These are phyloP conservation scores for Rhynchomys soricoides DNA, from an alignment of 2,113 vertebrate species.

Conservation along the genomic window DNA sequence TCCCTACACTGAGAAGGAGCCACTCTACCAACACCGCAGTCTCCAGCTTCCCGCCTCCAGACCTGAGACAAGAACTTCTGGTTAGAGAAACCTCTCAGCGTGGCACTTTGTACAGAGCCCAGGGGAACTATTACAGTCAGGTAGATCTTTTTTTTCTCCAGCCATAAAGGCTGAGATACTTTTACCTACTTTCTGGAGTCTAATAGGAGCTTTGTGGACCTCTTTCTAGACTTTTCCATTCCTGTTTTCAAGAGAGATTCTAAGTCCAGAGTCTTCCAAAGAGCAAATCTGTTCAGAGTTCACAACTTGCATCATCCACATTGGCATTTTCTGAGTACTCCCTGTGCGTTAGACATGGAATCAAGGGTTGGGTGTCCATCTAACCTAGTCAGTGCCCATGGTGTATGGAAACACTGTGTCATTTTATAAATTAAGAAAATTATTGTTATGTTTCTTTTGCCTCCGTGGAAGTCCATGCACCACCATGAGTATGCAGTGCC, in stretches of 20 bases:
- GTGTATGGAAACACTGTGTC: neutral
- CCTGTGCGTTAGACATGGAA: neutral
- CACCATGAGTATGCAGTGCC: neutral
- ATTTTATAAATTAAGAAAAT: neutral
- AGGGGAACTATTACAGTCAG: neutral
- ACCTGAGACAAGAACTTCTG: neutral
- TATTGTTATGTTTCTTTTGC: neutral
- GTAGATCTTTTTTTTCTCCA: too few species aligned
- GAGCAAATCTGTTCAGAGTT: neutral
- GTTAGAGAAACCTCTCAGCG: neutral
- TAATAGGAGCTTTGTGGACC: neutral
- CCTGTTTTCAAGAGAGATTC: neutral
- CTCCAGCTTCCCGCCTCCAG: neutral
- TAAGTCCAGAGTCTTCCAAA: neutral
- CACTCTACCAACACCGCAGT: neutral
- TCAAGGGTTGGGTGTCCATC: neutral
- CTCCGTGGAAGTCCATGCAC: neutral
- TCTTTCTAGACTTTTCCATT: neutral
- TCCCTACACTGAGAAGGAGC: neutral
- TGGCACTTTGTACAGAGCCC: neutral
- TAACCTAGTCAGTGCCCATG: neutral
- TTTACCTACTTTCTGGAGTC: neutral
- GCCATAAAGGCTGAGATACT: neutral
- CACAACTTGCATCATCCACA: neutral
- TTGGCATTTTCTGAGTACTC: constrained; percentile 6